A percentile compares a stretch with the other conserved stretches of the same genome.
Conservation (phyloP, 2,797 vertebrate genomes). For the Aldrovandia affinis region DNA sequence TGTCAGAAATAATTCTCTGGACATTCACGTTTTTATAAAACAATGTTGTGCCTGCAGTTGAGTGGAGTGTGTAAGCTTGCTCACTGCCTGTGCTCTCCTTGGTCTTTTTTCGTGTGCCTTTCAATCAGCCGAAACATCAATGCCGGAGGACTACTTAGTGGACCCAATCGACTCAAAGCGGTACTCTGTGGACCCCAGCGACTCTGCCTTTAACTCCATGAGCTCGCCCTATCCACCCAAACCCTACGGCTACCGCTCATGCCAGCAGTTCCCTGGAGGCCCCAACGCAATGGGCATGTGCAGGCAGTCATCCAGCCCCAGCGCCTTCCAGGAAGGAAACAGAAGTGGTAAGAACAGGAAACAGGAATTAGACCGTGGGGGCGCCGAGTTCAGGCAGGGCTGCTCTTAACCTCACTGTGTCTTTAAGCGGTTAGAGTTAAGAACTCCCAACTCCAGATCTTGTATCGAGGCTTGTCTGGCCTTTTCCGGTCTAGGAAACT, state of each 20-base stretch:
- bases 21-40: conserved; percentile 3
- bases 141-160: conserved; percentile 80
- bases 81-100: not conserved
- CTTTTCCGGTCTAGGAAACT: no score
- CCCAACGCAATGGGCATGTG: conserved; percentile 65
- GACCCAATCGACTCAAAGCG: conserved; percentile 76
- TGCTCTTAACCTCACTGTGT: not conserved
- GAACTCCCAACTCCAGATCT: no score
- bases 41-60: not conserved
- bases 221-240: conserved; percentile 70
- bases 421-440: no score
- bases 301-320: conserved; percentile 81
- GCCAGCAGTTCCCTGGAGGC: conserved; percentile 60
- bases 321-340: conserved; percentile 81
- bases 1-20: not conserved
- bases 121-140: conserved; percentile 71
- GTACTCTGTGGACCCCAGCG: conserved; percentile 74
- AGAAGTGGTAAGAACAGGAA: conserved; percentile 79
- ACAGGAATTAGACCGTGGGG: not conserved
- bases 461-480: no score
- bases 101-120: conserved; percentile 13
- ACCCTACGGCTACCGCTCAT: conserved; percentile 70
- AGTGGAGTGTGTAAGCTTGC: not conserved
- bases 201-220: conserved; percentile 76
- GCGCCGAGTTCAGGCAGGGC: not conserved